Evolutionary conservation across 2,797 vertebrate species (phyloP).

Genomic region (Lepus oiostolus): DNA sequence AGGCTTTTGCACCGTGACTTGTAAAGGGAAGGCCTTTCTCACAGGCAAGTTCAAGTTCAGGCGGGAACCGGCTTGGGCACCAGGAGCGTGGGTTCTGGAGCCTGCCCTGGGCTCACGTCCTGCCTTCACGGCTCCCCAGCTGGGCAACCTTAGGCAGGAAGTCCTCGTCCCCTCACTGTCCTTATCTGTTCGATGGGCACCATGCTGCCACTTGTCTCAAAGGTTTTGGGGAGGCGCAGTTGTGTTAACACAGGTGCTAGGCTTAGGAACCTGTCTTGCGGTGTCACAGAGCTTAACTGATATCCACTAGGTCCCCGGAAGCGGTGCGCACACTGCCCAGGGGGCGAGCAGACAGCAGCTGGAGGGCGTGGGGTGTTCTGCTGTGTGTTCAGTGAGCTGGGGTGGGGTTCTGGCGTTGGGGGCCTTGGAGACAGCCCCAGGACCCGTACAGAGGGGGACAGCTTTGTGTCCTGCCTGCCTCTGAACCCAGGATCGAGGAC

Average conservation of each 20-base stretch:
- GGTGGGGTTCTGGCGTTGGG: not conserved
- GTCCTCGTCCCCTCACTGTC: not conserved
- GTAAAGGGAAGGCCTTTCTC: not conserved
- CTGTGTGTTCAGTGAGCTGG: not conserved
- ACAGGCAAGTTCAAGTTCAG: not conserved
- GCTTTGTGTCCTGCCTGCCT: not conserved
- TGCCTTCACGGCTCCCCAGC: accelerated
- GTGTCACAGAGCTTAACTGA: not conserved
- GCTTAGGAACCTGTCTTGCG: not conserved
- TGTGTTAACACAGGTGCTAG: not conserved
- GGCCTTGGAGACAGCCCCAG: not conserved
- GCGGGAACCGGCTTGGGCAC: not conserved
- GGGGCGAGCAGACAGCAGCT: accelerated
- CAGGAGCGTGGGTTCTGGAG: accelerated
- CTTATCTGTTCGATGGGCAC: not conserved
- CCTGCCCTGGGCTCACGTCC: not conserved
- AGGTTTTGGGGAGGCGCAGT: not conserved
- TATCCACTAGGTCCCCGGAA: not conserved
- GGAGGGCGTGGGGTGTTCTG: accelerated
- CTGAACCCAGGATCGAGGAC: not conserved
- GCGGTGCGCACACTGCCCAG: not conserved
- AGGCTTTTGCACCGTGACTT: not conserved
- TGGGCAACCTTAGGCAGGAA: not conserved
- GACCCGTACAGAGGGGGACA: not conserved
- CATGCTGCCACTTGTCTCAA: not conserved